Conservation (phyloP, 2,113 vertebrate species). For the Serilophus lunatus region DNA sequence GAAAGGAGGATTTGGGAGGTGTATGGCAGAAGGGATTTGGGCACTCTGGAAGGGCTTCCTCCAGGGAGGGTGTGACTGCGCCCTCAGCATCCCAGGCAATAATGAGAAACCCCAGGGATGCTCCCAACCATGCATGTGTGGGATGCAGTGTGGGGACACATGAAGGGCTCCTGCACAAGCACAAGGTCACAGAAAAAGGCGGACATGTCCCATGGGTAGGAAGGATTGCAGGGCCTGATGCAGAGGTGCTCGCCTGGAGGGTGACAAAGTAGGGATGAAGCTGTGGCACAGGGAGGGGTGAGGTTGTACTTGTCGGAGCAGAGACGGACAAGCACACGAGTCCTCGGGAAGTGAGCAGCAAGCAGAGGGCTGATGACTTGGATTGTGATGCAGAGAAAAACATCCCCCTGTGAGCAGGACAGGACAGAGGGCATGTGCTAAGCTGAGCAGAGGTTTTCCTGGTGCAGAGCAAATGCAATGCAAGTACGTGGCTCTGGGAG, state of each 20-base stretch:
- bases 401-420: background rate
- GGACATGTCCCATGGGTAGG: too few species aligned
- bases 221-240: background rate
- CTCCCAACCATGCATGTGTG: accelerated
- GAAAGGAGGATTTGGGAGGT: background rate
- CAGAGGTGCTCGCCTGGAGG: background rate
- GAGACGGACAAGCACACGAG: accelerated
- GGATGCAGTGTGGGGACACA: too few species aligned
- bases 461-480: background rate
- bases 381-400: background rate
- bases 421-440: background rate
- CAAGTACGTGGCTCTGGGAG: background rate
- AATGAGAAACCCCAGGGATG: accelerated
- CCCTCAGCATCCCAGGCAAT: accelerated
- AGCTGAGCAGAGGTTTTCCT: background rate
- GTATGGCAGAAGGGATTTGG: background rate
- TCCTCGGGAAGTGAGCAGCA: too few species aligned
- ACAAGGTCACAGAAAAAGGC: background rate
- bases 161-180: too few species aligned
- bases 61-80: accelerated
- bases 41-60: background rate
- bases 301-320: background rate
- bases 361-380: accelerated
- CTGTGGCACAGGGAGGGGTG: background rate
- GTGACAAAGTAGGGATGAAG: background rate